Evolutionary conservation across 2,888 invertebrate species (phyloP), one percentile per base, ranked within the genome.

Genomic region (Ophioninae sp.): DNA sequence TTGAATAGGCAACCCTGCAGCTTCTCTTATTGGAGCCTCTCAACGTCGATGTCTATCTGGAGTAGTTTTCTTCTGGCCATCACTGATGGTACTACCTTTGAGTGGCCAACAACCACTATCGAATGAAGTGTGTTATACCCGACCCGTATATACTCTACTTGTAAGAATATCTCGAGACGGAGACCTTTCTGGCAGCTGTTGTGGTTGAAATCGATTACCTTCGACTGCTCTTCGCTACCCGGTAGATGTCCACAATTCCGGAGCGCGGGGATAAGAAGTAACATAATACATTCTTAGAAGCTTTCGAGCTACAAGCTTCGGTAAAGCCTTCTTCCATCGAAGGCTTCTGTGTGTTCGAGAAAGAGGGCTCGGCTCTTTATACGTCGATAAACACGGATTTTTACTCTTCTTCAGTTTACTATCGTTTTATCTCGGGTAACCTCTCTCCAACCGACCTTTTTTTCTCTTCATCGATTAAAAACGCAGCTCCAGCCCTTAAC

Each of bases 181-280:
- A 81, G 78, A 73, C 65, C 67, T 72, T 63, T 58, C 74, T 75
- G 74, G 83, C 83, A 81, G 81, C 78, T 84, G 81, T 75, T 84
- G 83, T 74, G 83, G 83, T 78, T 81, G 73, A 78, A 81, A 84
- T 84, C 83, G 83, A 84, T 81, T 84, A 79, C 65, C 71, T 77
- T 74, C 74, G 78, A 81, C 64, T 72, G 78, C 23, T 30, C 72
- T 61, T 51, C 10, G 65, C 41, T 69, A 59, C 68, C 56, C 37
- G 51, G 61, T 30, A 59, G 56, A 37, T 44, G 77, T 74, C 22
- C 20, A 61, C 37, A 51, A 71, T 67, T 71, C 39, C 61, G 61
- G 71, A 71, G 71, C 56, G 59, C 56, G 71, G 78, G 79, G 78
- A 75, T 69, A 67, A 84, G 71, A 67, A 81, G 78, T 74, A 81